phyloP scores from a whole-genome alignment of 2,113 vertebrate genomes.

The Mus spicilegus region DNA sequence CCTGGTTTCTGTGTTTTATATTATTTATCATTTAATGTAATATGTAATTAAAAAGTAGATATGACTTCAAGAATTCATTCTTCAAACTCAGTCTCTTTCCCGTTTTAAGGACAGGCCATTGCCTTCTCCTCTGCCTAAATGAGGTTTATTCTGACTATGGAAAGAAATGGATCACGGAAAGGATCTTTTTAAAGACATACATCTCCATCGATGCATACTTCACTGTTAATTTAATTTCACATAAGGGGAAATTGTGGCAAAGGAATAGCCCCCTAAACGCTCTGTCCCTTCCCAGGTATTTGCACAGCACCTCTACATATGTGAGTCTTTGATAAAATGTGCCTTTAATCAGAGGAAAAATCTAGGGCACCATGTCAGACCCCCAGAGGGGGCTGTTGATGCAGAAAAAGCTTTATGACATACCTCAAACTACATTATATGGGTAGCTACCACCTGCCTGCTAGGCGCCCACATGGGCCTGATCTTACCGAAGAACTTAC shows the following conservation, averaged over 20 bases:
- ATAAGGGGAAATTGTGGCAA: constrained; percentile 11
- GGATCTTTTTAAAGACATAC: constrained; percentile 10
- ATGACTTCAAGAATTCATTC: neutral
- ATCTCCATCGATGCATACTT: constrained; percentile 2
- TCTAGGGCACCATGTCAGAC: constrained; percentile 46
- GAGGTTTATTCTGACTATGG: neutral
- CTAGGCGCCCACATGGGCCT: neutral
- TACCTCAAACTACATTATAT: neutral
- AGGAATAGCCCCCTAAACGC: neutral
- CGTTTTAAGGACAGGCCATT: neutral
- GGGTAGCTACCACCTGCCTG: neutral
- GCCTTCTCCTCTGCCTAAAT: neutral
- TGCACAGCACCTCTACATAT: neutral
- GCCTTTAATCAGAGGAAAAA: neutral
- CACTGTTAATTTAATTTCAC: constrained; percentile 34
- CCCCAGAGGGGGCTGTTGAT: neutral
- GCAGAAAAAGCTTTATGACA: neutral
- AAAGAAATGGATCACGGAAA: neutral
- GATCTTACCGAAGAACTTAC: constrained; percentile 3
- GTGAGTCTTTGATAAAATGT: neutral
- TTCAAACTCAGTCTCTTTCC: neutral
- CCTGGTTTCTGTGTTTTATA: neutral
- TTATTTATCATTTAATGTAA: neutral
- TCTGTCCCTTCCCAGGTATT: neutral
- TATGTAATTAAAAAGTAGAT: neutral